A percentile compares a stretch with the other conserved stretches of the same genome.
phyloP scores from a whole-genome alignment of 2,113 vertebrate genomes.

The Misgurnus mizolepis region DNA sequence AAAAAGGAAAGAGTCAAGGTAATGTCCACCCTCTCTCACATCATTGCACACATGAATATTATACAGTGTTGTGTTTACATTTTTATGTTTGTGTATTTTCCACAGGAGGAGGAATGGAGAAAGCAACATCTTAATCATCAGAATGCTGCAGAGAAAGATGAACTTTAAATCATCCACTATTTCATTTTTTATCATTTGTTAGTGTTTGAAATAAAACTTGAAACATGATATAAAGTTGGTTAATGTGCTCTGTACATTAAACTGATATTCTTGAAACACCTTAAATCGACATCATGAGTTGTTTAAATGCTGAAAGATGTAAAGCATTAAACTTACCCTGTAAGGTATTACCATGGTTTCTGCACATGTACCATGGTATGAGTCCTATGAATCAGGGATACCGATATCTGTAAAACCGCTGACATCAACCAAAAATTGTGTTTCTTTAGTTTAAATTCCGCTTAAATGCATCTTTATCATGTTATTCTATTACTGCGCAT shows the following conservation, averaged over 20 bases:
- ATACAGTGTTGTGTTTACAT: background rate
- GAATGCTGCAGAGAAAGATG: constrained; percentile 61
- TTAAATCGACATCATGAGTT: too few relatives aligned
- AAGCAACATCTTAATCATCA: constrained; percentile 68
- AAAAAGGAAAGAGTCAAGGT: constrained; percentile 71
- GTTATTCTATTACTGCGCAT: too few relatives aligned
- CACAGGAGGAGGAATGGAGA: constrained; percentile 72
- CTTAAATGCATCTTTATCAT: too few relatives aligned
- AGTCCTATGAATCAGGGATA: too few relatives aligned
- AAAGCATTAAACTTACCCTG: too few relatives aligned
- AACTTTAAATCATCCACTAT: constrained; percentile 39
- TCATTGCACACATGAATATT: background rate
- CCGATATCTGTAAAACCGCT: too few relatives aligned
- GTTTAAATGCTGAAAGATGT: background rate
- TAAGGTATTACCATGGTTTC: too few relatives aligned
- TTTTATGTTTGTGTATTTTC: constrained; percentile 2
- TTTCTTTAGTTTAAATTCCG: too few relatives aligned
- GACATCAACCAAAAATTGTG: too few relatives aligned
- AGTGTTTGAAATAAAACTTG: background rate
- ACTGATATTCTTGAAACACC: too few relatives aligned
- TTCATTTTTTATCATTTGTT: background rate
- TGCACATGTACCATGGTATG: too few relatives aligned
- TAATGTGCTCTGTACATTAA: too few relatives aligned
- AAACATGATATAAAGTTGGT: background rate
- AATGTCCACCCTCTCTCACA: constrained; percentile 10